Evolutionary conservation across 1,140 invertebrate species (phyloP), one percentile per base, ranked within the genome.

Genomic region (Mesaphorura yosii): DNA sequence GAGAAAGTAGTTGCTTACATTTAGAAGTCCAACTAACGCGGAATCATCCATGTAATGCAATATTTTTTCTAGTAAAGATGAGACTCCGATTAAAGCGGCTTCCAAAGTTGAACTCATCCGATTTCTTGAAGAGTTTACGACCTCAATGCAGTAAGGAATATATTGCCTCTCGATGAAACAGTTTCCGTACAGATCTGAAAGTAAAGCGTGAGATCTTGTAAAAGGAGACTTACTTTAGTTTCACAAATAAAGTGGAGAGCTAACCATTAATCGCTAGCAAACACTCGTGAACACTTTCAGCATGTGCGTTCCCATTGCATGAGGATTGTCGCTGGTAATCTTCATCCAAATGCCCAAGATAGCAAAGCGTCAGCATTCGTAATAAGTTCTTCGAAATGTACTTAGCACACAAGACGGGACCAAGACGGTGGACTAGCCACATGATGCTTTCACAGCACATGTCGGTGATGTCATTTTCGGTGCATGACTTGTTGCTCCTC

Each of bases 161-260:
- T 96, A 98, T 72, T 98, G 94, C 29, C 91, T 72, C 29, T 96
- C 74, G 59, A 98, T 85, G 41, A 97, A 81, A 64, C 93, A 85
- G 67, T 95, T 89, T 40, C 91, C 92, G 70, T 94, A 96, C 55
- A 95, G 73, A 57, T 78, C 81, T 84, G 66, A 7, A 48, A 56
- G 0, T 19, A 17, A 26, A 26, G 25, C 42, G 28, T n/a, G n/a
- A n/a, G n/a, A n/a, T n/a, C n/a, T n/a, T n/a, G n/a, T n/a, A n/a
- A n/a, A n/a, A n/a, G n/a, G n/a, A n/a, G n/a, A n/a, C n/a, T n/a
- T n/a, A n/a, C n/a, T n/a, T n/a, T n/a, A n/a, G n/a, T n/a, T n/a
- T n/a, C n/a, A n/a, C n/a, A n/a, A n/a, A n/a, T n/a, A n/a, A n/a
- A n/a, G n/a, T n/a, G n/a, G n/a, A 7, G 19, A 22, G 26, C 29